Evolutionary conservation across 2,113 vertebrate species (phyloP).

Genomic region (Cyrtonyx montezumae): DNA sequence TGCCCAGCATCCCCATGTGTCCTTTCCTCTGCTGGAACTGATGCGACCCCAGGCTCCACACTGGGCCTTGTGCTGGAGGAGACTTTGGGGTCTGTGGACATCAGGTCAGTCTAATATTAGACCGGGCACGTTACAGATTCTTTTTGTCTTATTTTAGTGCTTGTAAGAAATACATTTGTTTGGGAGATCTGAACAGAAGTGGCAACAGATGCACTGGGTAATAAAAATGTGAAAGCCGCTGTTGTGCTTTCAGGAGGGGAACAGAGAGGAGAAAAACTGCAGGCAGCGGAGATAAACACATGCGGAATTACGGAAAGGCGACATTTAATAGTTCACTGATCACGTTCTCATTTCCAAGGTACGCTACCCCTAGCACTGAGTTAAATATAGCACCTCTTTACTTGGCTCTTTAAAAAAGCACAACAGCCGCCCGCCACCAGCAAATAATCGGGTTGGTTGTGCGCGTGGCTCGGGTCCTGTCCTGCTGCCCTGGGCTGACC

Average conservation of each 20-base stretch:
- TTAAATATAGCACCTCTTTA: slow-evolving; percentile 4
- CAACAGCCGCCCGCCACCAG: not conserved
- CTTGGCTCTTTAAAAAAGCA: not conserved
- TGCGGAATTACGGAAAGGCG: not conserved
- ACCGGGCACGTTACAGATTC: not conserved
- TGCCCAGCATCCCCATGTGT: not conserved
- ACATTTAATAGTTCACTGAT: slow-evolving; percentile 19
- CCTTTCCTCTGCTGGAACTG: not conserved
- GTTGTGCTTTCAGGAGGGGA: slow-evolving; percentile 17
- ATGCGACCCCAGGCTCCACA: not conserved
- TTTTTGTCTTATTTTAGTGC: not conserved
- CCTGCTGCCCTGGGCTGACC: not conserved
- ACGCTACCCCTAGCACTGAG: not conserved
- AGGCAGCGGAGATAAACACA: slow-evolving; percentile 11
- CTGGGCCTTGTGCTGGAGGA: not conserved
- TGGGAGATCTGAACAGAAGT: slow-evolving; percentile 46
- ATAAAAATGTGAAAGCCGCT: not conserved
- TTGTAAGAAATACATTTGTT: not conserved
- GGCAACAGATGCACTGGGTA: slow-evolving; percentile 35
- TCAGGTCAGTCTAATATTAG: not conserved
- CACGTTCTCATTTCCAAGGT: not conserved
- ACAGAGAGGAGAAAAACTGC: slow-evolving; percentile 1
- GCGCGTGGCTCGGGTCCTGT: not conserved
- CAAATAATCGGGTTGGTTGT: not conserved
- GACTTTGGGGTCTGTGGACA: fast-evolving